These are phyloP conservation scores for Prunella fulvescens DNA, from an alignment of 2,113 vertebrate genomes.

Conservation along the genomic window DNA sequence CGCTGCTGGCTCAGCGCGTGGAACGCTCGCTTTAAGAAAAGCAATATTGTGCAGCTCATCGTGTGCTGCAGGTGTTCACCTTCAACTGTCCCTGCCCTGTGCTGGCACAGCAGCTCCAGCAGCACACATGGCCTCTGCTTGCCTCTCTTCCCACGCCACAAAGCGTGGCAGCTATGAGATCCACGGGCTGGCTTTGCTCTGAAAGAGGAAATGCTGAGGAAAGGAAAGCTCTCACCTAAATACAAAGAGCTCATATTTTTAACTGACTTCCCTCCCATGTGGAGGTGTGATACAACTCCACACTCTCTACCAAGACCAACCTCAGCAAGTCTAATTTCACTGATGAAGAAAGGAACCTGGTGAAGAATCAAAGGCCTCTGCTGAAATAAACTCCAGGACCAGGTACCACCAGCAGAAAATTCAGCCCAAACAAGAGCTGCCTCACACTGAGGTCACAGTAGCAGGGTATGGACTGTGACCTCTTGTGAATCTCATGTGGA, in stretches of 20 bases:
- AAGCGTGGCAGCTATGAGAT: fast-evolving
- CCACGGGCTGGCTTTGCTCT: background rate
- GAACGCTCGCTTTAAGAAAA: background rate
- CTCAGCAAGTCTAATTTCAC: background rate
- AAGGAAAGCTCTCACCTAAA: background rate
- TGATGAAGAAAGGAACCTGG: background rate
- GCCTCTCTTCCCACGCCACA: background rate
- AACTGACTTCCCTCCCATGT: background rate
- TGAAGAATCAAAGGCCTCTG: background rate
- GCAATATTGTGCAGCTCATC: constrained; percentile 1
- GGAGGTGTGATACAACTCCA: background rate
- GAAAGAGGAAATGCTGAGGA: background rate
- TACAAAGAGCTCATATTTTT: background rate
- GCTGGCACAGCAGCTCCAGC: background rate
- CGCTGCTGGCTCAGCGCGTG: background rate
- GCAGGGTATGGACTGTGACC: background rate
- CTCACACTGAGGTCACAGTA: background rate
- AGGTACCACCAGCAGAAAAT: background rate
- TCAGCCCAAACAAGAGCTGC: background rate
- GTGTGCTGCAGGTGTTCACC: constrained; percentile 31
- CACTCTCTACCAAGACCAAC: background rate
- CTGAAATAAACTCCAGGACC: background rate
- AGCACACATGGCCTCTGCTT: fast-evolving
- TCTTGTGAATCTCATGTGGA: background rate
- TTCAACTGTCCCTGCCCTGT: background rate